Evolutionary conservation across 2,113 vertebrate species (phyloP).

Genomic region (Naja naja): DNA sequence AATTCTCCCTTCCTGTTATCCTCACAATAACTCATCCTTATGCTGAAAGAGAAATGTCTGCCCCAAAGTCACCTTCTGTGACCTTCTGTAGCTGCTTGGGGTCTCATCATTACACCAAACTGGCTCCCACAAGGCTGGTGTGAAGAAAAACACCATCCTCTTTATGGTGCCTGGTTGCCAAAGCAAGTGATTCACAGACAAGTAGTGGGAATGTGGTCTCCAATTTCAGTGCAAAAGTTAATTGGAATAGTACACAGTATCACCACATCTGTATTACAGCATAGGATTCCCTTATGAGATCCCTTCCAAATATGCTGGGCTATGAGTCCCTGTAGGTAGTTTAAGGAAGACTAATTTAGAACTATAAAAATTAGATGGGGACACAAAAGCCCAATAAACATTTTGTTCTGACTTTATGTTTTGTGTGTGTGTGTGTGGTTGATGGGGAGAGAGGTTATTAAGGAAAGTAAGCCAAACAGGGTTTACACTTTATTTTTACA

Average conservation of each 20-base stretch:
- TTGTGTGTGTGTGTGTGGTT: not conserved
- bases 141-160: not conserved
- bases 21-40: not conserved
- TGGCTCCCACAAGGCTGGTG: not conserved
- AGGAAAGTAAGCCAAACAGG: not conserved
- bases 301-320: not conserved
- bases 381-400: not conserved
- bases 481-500: not conserved
- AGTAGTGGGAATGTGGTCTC: not conserved
- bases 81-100: not conserved
- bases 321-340: not conserved
- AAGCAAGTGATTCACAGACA: not conserved
- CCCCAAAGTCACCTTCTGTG: not conserved
- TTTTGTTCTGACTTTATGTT: not conserved
- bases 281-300: not conserved
- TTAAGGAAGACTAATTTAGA: not conserved
- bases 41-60: not conserved
- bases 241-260: not conserved
- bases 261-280: not conserved
- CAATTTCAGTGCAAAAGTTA: not conserved
- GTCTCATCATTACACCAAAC: not conserved
- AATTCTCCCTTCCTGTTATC: not conserved
- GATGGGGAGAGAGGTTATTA: not conserved
- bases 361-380: not conserved
- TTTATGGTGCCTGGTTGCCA: not conserved